These are phyloP conservation scores for Erpetoichthys calabaricus DNA, from an alignment of 2,797 vertebrate genomes.

Conservation along the genomic window DNA sequence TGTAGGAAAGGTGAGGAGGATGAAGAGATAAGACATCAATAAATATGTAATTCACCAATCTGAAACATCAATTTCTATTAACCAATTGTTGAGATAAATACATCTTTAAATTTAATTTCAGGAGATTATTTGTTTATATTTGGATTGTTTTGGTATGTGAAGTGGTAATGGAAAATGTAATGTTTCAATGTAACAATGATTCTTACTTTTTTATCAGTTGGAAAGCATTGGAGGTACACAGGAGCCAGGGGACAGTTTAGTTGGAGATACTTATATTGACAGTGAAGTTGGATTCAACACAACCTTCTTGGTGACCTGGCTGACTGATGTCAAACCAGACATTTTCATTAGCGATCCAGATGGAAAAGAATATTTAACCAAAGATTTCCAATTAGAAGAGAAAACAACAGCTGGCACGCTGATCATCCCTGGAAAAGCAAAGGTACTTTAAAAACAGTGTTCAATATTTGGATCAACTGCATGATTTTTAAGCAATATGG, in stretches of 20 bases:
- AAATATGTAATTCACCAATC: too few relatives aligned
- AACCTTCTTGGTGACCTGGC: background rate
- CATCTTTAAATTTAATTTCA: too few relatives aligned
- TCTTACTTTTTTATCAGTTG: background rate
- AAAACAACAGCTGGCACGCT: background rate
- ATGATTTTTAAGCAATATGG: too few relatives aligned
- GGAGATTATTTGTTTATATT: too few relatives aligned
- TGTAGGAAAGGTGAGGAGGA: too few relatives aligned
- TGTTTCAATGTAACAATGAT: too few relatives aligned
- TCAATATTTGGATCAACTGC: too few relatives aligned
- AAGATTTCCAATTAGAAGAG: background rate
- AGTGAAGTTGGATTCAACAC: background rate
- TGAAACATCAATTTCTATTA: too few relatives aligned
- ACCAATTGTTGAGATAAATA: too few relatives aligned
- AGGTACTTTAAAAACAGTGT: background rate
- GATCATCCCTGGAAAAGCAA: background rate
- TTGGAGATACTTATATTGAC: background rate
- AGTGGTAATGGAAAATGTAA: too few relatives aligned
- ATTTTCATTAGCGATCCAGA: background rate
- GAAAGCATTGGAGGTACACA: background rate
- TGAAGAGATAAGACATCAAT: too few relatives aligned
- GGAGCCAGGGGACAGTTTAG: background rate
- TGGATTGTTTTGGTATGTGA: too few relatives aligned
- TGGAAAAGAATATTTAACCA: background rate
- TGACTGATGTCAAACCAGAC: background rate